Percentiles rank a stretch among this genome's conserved stretches.
Conservation (phyloP, 2,888 invertebrate species). For the Andrena bucephala region DNA sequence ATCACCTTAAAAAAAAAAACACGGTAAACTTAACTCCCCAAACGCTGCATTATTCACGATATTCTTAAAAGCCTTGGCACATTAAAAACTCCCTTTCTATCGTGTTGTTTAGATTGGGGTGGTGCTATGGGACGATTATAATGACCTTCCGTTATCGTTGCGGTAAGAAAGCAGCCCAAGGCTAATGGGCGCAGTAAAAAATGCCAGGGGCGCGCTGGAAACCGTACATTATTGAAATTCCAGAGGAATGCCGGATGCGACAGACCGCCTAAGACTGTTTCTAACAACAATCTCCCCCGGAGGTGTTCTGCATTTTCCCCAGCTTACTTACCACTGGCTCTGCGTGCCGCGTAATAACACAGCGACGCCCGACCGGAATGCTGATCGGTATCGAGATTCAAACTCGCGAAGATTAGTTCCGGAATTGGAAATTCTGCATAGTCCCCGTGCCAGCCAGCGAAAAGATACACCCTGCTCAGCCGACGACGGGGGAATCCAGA, state of each 20-base stretch:
- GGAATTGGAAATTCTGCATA: conserved; percentile 58
- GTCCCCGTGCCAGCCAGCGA: conserved; percentile 10
- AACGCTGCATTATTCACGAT: too few species aligned
- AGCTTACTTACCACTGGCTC: conserved; percentile 35
- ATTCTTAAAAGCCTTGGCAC: too few species aligned
- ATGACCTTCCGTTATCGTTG: neutral
- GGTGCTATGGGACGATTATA: neutral
- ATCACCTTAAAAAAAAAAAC: too few species aligned
- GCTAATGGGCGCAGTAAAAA: conserved; percentile 8
- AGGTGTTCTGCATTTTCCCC: conserved; percentile 31
- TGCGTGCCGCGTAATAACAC: conserved; percentile 39
- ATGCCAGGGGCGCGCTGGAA: neutral
- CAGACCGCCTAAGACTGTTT: conserved; percentile 22
- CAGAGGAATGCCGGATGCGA: neutral
- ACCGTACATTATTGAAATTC: conserved; percentile 38
- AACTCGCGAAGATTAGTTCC: conserved; percentile 60
- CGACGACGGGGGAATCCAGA: conserved; percentile 33
- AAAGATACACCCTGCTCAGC: conserved; percentile 21
- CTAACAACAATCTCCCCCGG: conserved; percentile 33
- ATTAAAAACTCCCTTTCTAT: too few species aligned
- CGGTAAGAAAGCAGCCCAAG: neutral
- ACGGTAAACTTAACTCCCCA: too few species aligned
- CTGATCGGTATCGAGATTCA: conserved; percentile 56
- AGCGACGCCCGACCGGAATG: conserved; percentile 38
- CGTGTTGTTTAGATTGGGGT: too few species aligned